Percentiles rank a stretch among this genome's conserved stretches.
These are phyloP conservation scores for Pseudoatta argentina DNA, from an alignment of 1,140 invertebrate genomes.

Conservation along the genomic window DNA sequence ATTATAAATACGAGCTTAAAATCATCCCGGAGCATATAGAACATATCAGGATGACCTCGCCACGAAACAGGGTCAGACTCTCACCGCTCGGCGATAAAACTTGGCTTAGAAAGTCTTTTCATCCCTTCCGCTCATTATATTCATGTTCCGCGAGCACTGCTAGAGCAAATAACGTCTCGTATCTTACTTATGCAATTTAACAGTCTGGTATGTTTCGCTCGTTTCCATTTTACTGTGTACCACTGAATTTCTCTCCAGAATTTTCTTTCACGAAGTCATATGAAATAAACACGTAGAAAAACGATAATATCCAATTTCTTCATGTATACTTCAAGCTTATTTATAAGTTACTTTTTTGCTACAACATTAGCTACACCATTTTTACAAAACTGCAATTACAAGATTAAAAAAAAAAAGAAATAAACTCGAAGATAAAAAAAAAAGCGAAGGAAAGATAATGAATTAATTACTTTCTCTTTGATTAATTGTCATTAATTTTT, in stretches of 20 bases:
- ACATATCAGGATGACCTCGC: conserved; percentile 60
- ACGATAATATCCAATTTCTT: not conserved
- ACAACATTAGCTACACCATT: not conserved
- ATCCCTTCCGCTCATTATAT: conserved; percentile 69
- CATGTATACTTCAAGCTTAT: not conserved
- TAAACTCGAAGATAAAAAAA: not conserved
- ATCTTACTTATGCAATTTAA: conserved; percentile 54
- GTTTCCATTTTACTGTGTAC: not conserved
- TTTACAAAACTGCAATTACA: not conserved
- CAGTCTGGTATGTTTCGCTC: conserved; percentile 5
- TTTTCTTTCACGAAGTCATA: conserved; percentile 5
- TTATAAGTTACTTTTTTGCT: not conserved
- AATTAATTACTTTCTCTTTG: conserved; percentile 13
- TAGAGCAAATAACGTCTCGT: conserved; percentile 57
- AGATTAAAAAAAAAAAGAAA: not conserved
- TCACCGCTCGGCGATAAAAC: conserved; percentile 73
- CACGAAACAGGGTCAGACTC: conserved; percentile 72
- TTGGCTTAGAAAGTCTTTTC: conserved; percentile 75
- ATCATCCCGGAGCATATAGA: conserved; percentile 27
- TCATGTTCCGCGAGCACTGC: conserved; percentile 23
- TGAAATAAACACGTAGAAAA: not conserved
- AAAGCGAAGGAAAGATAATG: not conserved
- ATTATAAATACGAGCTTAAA: too few relatives aligned
- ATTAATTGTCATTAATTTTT: conserved; percentile 13
- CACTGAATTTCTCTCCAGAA: conserved; percentile 7